Percentiles rank a stretch among this genome's conserved stretches.
These are phyloP conservation scores for Cataglyphis albicans DNA, from an alignment of 2,888 invertebrate genomes.

Conservation along the genomic window DNA sequence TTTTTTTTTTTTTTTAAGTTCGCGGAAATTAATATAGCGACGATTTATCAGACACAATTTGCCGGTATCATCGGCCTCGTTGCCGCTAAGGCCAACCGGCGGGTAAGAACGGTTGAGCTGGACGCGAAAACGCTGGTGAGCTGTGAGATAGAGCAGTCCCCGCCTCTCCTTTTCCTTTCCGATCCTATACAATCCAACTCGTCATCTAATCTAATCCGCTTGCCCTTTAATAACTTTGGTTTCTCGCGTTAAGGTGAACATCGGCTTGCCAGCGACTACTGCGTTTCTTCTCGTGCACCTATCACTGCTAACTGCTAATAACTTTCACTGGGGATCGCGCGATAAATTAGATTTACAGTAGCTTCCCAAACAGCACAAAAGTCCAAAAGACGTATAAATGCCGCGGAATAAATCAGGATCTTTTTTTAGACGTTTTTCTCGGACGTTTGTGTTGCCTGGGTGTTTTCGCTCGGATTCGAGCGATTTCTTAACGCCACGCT, in stretches of 20 bases:
- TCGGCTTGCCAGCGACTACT: constrained; percentile 45
- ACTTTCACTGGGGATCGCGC: constrained; percentile 30
- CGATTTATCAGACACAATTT: constrained; percentile 13
- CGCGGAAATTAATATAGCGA: constrained; percentile 5
- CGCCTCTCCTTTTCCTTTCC: background rate
- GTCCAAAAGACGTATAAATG: constrained; percentile 14
- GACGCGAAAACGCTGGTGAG: constrained; percentile 76
- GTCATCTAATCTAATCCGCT: constrained; percentile 3
- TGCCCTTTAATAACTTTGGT: constrained; percentile 48
- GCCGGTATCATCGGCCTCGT: constrained; percentile 60
- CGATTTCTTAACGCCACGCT: constrained; percentile 14
- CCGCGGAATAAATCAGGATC: background rate
- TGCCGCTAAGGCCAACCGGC: constrained; percentile 67
- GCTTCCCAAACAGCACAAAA: constrained; percentile 18
- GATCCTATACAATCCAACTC: constrained; percentile 20
- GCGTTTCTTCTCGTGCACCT: constrained; percentile 26
- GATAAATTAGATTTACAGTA: constrained; percentile 13
- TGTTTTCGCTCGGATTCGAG: constrained; percentile 11
- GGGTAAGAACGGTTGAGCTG: constrained; percentile 75
- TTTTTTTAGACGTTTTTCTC: background rate
- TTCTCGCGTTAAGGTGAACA: constrained; percentile 64
- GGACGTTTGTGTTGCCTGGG: constrained; percentile 25
- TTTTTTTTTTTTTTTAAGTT: constrained; percentile 9
- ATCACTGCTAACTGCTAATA: constrained; percentile 53
- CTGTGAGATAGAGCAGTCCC: constrained; percentile 73